Percentiles rank a stretch among this genome's conserved stretches.
phyloP scores from a whole-genome alignment of 2,888 invertebrate species.

The Rhamphomyia laevipes region DNA sequence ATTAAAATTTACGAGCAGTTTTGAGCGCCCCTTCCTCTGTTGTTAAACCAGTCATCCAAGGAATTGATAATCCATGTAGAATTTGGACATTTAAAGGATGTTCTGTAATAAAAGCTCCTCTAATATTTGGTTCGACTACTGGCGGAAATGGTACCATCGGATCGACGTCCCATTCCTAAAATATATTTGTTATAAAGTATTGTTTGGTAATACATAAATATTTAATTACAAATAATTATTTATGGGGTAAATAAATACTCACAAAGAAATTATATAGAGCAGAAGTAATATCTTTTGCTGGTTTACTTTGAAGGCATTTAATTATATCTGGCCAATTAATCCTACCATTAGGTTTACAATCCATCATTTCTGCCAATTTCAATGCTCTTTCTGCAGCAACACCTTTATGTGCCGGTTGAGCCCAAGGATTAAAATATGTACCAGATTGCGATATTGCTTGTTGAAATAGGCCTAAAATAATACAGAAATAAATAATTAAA shows the following conservation, averaged over 20 bases:
- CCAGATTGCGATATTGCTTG: conserved; percentile 42
- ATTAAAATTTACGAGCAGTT: conserved; percentile 40
- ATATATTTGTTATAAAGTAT: conserved; percentile 4
- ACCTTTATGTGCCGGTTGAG: conserved; percentile 47
- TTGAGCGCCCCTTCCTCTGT: conserved; percentile 63
- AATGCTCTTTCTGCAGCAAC: conserved; percentile 46
- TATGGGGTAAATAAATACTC: conserved; percentile 30
- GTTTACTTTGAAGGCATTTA: conserved; percentile 48
- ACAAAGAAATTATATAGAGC: conserved; percentile 58
- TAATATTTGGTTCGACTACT: conserved; percentile 54
- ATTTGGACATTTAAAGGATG: conserved; percentile 40
- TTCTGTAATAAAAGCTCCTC: conserved; percentile 56
- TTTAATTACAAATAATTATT: too few species aligned
- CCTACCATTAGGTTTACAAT: conserved; percentile 45
- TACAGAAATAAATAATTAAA: not conserved
- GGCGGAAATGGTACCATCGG: conserved; percentile 73
- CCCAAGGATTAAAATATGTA: conserved; percentile 56
- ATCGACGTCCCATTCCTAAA: conserved; percentile 61
- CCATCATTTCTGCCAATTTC: conserved; percentile 47
- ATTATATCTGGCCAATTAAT: conserved; percentile 40
- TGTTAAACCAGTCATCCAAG: conserved; percentile 63
- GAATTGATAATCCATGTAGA: conserved; percentile 38
- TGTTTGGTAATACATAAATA: too few species aligned
- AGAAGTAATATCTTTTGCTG: conserved; percentile 50
- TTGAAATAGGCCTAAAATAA: not conserved